Conservation (phyloP, 2,113 vertebrate genomes). For the Egretta garzetta region DNA sequence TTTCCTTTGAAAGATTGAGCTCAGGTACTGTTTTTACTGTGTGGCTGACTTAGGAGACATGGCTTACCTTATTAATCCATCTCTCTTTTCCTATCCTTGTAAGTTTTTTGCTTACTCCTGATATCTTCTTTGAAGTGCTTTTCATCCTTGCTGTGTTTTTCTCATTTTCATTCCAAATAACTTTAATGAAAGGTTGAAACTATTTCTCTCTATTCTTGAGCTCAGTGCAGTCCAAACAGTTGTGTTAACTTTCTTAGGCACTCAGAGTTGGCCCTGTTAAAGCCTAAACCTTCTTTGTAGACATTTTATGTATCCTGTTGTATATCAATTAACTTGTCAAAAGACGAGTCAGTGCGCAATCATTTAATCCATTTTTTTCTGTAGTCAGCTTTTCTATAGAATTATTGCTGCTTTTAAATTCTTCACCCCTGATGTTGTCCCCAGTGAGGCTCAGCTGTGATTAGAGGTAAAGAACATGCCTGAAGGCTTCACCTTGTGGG, state of each 20-base stretch:
- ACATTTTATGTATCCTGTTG: not conserved
- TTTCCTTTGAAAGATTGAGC: not conserved
- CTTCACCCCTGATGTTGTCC: not conserved
- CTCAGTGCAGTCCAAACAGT: not conserved
- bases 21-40: not conserved
- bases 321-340: not conserved
- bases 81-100: not conserved
- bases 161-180: not conserved
- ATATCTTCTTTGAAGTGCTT: not conserved
- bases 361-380: not conserved
- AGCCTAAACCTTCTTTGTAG: not conserved
- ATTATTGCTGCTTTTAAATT: not conserved
- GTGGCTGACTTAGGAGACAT: not conserved
- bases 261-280: not conserved
- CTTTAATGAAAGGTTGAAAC: too few species aligned
- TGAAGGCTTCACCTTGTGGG: not conserved
- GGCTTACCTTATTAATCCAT: not conserved
- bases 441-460: not conserved
- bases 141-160: not conserved
- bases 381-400: not conserved
- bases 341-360: not conserved
- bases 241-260: not conserved
- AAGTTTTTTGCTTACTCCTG: not conserved
- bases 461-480: not conserved
- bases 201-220: not conserved